Base-by-base conservation (phyloP, 2,113 vertebrate genomes). In the Micronycteris hirsuta region DNA sequence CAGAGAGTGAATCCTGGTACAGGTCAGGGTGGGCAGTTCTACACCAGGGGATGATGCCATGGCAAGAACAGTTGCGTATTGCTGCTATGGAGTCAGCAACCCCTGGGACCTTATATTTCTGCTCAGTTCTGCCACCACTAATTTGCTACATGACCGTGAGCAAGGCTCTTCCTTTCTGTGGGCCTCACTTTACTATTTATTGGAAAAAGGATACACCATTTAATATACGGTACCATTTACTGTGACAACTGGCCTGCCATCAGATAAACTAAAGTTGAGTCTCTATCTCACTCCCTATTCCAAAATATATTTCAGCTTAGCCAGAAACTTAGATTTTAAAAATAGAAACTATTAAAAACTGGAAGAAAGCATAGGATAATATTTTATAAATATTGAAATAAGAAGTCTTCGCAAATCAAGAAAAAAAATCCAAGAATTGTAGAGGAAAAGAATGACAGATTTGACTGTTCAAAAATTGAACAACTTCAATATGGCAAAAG, bases 401-500 rank as follows among this genome's bases (percentile, higher is more conserved):
- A 6, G 28, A 56, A 93, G 36, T 81, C 45, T 93, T 86, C 87
- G 58, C 31, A 89, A 95, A 93, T 31, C 31, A 92, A 78, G 36
- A 54, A 82, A 65, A 93, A 36, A 36, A 31, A 3, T 3, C 3
- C 83, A 76, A 41, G 17, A 81, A 20, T 31, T 94, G 17, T 82
- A 71, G 74, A 89, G 58, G 67, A 68, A 94, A 84, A 92, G 45
- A 91, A 85, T 77, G 47, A 81, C 26, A 93, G 10, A 81, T 85
- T 90, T 68, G 33, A 74, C 7, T 61, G n/a, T 45, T 31, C 26
- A 86, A 83, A 81, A 96, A 58, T 4, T 24, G 33, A 71, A 91
- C 65, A 78, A 52, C 16, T 83, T 91, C 4, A 0, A 8, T 49
- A 45, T 22, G 6, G 45, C 52, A n/a, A 93, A 89, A 54, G 20